Evolutionary conservation across 2,113 vertebrate species (phyloP).

Genomic region (Patagioenas fasciata): DNA sequence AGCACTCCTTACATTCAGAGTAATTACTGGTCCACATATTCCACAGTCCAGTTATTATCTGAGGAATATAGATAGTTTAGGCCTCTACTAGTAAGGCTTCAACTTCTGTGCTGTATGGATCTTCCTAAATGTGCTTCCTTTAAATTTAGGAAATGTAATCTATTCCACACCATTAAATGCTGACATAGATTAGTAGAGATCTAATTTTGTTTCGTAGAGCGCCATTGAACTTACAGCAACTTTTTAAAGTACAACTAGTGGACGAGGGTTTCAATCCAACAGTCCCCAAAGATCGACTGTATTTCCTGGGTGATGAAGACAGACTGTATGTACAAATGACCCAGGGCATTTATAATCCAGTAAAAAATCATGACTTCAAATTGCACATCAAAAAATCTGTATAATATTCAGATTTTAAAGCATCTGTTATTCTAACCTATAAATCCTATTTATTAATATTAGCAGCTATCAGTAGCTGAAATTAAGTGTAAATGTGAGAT

Average conservation of each 20-base stretch:
- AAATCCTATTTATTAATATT: background rate
- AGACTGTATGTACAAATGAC: constrained; percentile 82
- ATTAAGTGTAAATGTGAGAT: background rate
- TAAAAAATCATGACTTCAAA: constrained; percentile 59
- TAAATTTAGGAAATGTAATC: background rate
- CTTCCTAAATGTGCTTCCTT: background rate
- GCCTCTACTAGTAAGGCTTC: background rate
- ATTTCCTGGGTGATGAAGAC: constrained; percentile 80
- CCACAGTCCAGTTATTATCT: background rate
- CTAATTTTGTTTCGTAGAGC: constrained; percentile 49
- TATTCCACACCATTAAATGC: background rate
- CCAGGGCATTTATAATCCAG: constrained; percentile 74
- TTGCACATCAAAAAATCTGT: background rate
- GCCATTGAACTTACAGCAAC: constrained; percentile 81
- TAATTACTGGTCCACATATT: background rate
- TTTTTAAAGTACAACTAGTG: constrained; percentile 79
- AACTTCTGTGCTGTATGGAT: background rate
- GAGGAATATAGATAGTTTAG: background rate
- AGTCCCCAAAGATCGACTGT: constrained; percentile 74
- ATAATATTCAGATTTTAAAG: background rate
- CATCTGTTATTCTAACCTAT: background rate
- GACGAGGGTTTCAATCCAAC: constrained; percentile 83
- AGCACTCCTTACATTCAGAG: background rate
- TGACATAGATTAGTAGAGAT: background rate
- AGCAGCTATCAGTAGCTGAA: background rate